Percentiles rank a stretch among this genome's conserved stretches.
Conservation (phyloP, 2,113 vertebrate species). For the Brachyistius frenatus region DNA sequence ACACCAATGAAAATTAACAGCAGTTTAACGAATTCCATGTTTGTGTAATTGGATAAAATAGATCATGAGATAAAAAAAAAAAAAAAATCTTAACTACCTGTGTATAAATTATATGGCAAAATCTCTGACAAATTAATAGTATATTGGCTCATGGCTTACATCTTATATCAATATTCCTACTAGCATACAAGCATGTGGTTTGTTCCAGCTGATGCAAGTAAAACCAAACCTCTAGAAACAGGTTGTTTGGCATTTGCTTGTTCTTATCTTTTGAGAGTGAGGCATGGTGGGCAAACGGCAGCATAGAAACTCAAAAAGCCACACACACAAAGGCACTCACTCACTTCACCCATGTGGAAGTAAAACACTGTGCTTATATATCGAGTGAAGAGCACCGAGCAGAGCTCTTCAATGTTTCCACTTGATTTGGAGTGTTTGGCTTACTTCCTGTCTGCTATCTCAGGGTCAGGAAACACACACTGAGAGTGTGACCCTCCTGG, state of each 20-base stretch:
- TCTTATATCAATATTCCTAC: neutral
- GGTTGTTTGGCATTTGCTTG: conserved; percentile 18
- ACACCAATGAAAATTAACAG: too few species aligned
- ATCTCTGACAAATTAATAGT: too few species aligned
- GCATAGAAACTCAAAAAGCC: conserved; percentile 18
- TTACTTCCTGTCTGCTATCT: conserved; percentile 69
- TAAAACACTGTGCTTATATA: conserved; percentile 14
- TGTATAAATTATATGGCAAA: neutral
- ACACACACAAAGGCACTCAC: neutral
- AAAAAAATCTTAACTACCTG: neutral
- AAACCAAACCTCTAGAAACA: conserved; percentile 28
- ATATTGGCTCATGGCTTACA: too few species aligned
- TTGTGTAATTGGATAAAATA: too few species aligned
- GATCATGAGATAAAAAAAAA: too few species aligned
- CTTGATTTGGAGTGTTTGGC: conserved; percentile 69
- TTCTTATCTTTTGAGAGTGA: conserved; percentile 28
- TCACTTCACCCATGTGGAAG: conserved; percentile 15
- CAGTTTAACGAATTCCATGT: too few species aligned
- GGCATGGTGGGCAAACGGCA: conserved; percentile 3
- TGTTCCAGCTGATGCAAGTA: neutral
- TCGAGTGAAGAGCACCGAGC: conserved; percentile 32
- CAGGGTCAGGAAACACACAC: conserved; percentile 66
- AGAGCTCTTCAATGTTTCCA: conserved; percentile 60
- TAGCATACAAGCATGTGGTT: neutral
- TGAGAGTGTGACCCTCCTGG: conserved; percentile 18